phyloP scores from a whole-genome alignment of 1,140 invertebrate genomes.

The Pygmarrhopalites habei region DNA sequence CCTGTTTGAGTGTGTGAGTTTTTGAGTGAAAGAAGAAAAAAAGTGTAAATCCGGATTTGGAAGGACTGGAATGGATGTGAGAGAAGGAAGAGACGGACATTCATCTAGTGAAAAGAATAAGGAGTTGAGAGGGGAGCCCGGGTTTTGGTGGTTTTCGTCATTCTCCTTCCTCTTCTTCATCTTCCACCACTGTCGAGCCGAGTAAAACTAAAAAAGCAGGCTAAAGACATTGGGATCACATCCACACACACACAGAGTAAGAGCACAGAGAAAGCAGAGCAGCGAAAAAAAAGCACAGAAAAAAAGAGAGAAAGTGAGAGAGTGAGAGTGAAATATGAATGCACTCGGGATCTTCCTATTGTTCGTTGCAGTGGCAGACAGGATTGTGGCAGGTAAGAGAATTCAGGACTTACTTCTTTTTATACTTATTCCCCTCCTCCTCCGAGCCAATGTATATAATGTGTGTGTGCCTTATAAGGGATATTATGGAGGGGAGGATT shows the following conservation, averaged over 20 bases:
- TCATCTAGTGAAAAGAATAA: slow-evolving; percentile 19
- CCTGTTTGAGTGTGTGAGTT: not conserved
- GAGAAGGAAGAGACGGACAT: slow-evolving; percentile 15
- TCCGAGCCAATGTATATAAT: too few relatives aligned
- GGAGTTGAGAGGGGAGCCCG: not conserved
- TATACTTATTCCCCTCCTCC: too few relatives aligned
- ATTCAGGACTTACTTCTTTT: too few relatives aligned
- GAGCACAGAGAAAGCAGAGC: not conserved
- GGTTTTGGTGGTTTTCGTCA: not conserved
- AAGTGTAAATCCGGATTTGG: slow-evolving; percentile 23
- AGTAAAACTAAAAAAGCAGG: not conserved
- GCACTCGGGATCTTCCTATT: slow-evolving; percentile 37
- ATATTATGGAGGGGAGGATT: too few relatives aligned
- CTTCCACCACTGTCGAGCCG: not conserved
- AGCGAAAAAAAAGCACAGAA: not conserved
- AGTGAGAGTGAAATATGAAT: slow-evolving; percentile 38
- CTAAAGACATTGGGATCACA: not conserved
- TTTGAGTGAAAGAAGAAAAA: slow-evolving; percentile 10
- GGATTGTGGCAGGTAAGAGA: slow-evolving; percentile 36
- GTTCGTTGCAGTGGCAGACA: slow-evolving; percentile 34
- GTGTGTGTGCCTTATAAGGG: too few relatives aligned
- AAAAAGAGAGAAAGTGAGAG: not conserved
- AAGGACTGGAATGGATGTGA: slow-evolving; percentile 18
- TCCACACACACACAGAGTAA: not conserved
- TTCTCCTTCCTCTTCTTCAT: not conserved